These are phyloP conservation scores for Drosophila barbarae DNA, from an alignment of 2,888 invertebrate genomes.

Conservation along the genomic window DNA sequence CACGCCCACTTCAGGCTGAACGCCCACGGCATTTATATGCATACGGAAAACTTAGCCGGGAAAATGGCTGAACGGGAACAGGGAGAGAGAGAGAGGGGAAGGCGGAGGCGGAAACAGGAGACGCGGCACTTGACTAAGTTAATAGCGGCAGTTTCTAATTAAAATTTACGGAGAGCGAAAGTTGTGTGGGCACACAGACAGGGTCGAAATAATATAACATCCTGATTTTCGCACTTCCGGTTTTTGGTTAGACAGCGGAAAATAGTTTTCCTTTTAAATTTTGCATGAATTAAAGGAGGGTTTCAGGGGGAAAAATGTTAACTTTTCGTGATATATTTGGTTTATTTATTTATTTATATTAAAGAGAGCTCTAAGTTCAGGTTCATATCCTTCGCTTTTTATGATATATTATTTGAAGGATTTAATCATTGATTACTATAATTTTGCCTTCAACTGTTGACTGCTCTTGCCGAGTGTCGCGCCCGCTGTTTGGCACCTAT, in stretches of 20 bases:
- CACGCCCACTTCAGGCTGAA: slow-evolving; percentile 8
- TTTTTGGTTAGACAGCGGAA: neutral
- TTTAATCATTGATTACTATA: neutral
- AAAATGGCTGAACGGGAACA: slow-evolving; percentile 15
- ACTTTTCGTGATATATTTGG: too few species aligned
- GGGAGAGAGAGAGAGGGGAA: neutral
- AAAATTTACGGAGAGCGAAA: slow-evolving; percentile 58
- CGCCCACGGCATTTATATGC: slow-evolving; percentile 58
- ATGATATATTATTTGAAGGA: too few species aligned
- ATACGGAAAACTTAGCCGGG: slow-evolving; percentile 57
- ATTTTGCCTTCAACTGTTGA: neutral
- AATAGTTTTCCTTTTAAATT: neutral
- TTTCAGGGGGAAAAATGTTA: too few species aligned
- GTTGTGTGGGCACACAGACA: slow-evolving; percentile 23
- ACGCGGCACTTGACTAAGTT: slow-evolving; percentile 60
- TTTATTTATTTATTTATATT: neutral
- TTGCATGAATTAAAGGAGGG: neutral
- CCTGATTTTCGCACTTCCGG: slow-evolving; percentile 17
- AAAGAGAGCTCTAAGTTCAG: neutral
- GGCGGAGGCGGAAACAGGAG: slow-evolving; percentile 33
- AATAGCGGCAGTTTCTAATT: slow-evolving; percentile 71
- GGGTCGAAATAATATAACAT: slow-evolving; percentile 35
- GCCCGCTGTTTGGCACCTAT: slow-evolving; percentile 49
- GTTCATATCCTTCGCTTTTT: neutral
- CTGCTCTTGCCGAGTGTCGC: slow-evolving; percentile 19